Evolutionary conservation across 2,113 vertebrate genomes (phyloP).

Genomic region (Caretta caretta): DNA sequence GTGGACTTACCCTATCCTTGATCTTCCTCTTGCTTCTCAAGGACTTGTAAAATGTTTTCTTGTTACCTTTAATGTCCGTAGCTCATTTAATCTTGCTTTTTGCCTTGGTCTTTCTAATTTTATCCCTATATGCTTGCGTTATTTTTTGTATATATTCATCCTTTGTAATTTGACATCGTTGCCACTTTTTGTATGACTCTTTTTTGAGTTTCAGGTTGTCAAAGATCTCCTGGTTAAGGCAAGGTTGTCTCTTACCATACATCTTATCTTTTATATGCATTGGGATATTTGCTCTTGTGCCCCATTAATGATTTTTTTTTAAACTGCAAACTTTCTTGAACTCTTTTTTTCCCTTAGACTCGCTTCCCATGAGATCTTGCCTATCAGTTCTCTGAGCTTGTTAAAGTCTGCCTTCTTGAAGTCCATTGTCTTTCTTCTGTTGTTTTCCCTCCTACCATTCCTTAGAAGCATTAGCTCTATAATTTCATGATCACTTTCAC

Average conservation of each 20-base stretch:
- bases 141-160: too few relatives aligned
- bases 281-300: neutral
- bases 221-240: neutral
- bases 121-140: neutral
- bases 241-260: neutral
- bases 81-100: neutral
- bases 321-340: neutral
- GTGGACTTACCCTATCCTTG: neutral
- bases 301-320: too few relatives aligned
- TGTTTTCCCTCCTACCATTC: neutral
- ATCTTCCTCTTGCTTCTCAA: neutral
- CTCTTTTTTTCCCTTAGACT: neutral
- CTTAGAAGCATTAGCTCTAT: neutral
- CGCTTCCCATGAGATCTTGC: neutral
- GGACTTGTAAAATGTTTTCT: neutral
- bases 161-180: neutral
- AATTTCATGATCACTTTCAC: neutral
- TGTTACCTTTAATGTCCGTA: neutral
- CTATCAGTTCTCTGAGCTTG: too few relatives aligned
- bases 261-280: neutral
- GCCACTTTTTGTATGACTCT: neutral
- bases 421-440: neutral
- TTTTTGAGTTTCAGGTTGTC: neutral
- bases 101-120: neutral
- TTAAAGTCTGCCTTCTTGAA: neutral